These are phyloP conservation scores for Thereva nobilitata DNA, from an alignment of 2,888 invertebrate genomes.

Conservation along the genomic window DNA sequence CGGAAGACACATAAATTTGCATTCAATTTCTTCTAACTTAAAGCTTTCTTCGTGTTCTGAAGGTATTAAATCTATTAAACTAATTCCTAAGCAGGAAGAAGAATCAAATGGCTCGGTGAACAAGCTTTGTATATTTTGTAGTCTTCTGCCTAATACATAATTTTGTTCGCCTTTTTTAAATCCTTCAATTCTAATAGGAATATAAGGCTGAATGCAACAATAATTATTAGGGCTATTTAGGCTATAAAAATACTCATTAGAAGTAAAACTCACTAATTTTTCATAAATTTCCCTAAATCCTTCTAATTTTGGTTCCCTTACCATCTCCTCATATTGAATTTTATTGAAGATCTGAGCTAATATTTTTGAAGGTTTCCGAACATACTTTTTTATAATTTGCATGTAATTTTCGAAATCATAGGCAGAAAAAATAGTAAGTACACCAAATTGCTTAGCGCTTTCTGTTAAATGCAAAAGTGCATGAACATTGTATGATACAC, in stretches of 20 bases:
- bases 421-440: constrained; percentile 11
- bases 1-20: constrained; percentile 21
- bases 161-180: not conserved
- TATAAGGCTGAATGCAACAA: constrained; percentile 9
- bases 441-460: constrained; percentile 22
- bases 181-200: no score
- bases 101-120: constrained; percentile 22
- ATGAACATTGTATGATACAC: no score
- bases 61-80: not conserved
- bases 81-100: constrained; percentile 5
- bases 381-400: constrained; percentile 13
- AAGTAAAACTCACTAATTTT: constrained; percentile 9
- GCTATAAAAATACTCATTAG: constrained; percentile 9
- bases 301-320: constrained; percentile 2
- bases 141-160: constrained; percentile 11
- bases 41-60: constrained; percentile 6
- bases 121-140: constrained; percentile 14
- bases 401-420: constrained; percentile 17
- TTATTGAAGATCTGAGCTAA: no score
- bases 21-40: constrained; percentile 3
- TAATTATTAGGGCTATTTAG: constrained; percentile 19
- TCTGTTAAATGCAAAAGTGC: constrained; percentile 23
- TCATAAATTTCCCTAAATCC: constrained; percentile 8
- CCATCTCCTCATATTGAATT: no score
- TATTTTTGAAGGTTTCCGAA: no score